These are phyloP conservation scores for Orthosia cruda DNA, from an alignment of 2,888 invertebrate genomes.

Conservation along the genomic window DNA sequence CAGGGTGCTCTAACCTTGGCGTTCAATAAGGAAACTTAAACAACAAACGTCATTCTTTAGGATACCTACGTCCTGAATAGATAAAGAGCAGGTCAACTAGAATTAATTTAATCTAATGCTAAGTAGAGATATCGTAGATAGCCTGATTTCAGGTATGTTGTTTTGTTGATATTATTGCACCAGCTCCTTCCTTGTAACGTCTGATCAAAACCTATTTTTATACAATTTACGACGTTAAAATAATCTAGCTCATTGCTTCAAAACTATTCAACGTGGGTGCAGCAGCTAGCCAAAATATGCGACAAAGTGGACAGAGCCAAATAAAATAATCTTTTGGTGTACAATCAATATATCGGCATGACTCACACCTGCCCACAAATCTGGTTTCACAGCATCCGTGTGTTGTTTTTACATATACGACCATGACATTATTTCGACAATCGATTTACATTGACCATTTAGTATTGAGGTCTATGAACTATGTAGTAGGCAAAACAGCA, in stretches of 20 bases:
- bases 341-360: constrained; percentile 61
- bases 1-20: constrained; percentile 1
- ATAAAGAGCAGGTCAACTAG: constrained; percentile 30
- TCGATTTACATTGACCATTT: constrained; percentile 44
- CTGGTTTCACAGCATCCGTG: constrained; percentile 68
- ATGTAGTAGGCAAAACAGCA: constrained; percentile 27
- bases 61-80: constrained; percentile 27
- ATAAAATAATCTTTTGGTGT: constrained; percentile 61
- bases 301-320: constrained; percentile 56
- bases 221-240: constrained; percentile 26
- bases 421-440: constrained; percentile 37
- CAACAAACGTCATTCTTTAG: background rate
- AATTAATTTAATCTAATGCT: constrained; percentile 37
- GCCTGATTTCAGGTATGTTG: constrained; percentile 7
- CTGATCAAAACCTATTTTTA: constrained; percentile 20
- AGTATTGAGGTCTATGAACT: constrained; percentile 4
- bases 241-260: constrained; percentile 17
- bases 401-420: constrained; percentile 46
- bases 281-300: constrained; percentile 56
- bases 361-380: constrained; percentile 69
- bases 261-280: constrained; percentile 62
- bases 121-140: constrained; percentile 27
- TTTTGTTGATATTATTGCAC: constrained; percentile 12
- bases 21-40: constrained; percentile 3
- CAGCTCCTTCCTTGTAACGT: constrained; percentile 1